Evolutionary conservation across 2,888 invertebrate genomes (phyloP).

Genomic region (Balanococcus diminutus): DNA sequence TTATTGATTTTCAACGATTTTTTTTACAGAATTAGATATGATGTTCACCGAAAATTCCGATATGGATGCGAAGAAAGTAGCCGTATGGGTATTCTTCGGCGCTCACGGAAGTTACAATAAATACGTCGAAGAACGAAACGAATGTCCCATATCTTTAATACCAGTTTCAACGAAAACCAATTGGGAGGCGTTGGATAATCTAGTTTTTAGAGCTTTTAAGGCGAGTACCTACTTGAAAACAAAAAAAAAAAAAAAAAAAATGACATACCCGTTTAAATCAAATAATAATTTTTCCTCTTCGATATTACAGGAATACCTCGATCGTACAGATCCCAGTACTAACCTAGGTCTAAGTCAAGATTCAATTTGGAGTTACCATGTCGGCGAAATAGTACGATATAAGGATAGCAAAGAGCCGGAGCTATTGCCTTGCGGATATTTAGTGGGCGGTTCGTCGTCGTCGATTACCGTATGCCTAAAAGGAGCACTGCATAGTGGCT

Average conservation of each 20-base stretch:
- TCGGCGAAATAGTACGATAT: constrained; percentile 73
- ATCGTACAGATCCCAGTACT: constrained; percentile 89
- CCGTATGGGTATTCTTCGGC: constrained; percentile 85
- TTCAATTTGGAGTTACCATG: constrained; percentile 89
- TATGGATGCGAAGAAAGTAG: constrained; percentile 84
- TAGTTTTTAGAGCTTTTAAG: constrained; percentile 89
- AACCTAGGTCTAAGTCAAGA: constrained; percentile 79
- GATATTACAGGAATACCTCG: constrained; percentile 78
- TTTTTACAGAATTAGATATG: constrained; percentile 29
- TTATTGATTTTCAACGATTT: not conserved
- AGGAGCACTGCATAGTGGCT: constrained; percentile 78
- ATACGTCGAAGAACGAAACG: constrained; percentile 68
- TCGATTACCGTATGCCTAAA: constrained; percentile 65
- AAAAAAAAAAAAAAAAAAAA: not conserved
- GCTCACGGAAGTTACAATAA: constrained; percentile 77
- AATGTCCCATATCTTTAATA: constrained; percentile 83
- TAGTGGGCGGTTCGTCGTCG: constrained; percentile 73
- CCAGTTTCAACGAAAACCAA: constrained; percentile 91
- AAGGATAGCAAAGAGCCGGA: constrained; percentile 77
- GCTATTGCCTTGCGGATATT: constrained; percentile 89
- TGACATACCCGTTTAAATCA: too few species aligned
- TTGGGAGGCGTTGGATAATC: constrained; percentile 93
- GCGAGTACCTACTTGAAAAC: not conserved
- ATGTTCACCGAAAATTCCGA: constrained; percentile 61
- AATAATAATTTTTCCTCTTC: not conserved